Evolutionary conservation across 2,888 invertebrate genomes (phyloP), one percentile per base, ranked within the genome.

Genomic region (Cantharis flavilabris): DNA sequence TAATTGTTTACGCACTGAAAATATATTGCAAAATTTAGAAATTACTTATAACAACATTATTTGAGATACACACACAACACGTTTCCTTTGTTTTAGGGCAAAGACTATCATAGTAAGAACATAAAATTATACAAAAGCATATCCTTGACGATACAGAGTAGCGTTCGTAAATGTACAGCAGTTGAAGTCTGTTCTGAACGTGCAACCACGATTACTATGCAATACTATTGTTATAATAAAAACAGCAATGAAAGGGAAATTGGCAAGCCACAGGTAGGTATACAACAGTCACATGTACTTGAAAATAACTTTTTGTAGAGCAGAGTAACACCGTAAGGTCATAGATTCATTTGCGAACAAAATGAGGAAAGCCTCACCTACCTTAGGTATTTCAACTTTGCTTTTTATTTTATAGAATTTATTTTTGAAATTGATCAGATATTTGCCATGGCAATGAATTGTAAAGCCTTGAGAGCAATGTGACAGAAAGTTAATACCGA

Each of bases 281-380:
- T 18, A 10, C 64, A 67, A 65, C 65, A 67, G 65, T 67, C 65
- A 72, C 64, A 73, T 76, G 82, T 81, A 80, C 82, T 83, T 83
- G 82, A 84, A 84, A 83, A 69, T 30, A 78, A 83, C 82, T 80
- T 81, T 81, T 82, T 81, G 81, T 81, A 76, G 75, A 79, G 76
- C 77, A 71, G 70, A 74, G 74, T 69, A 77, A 71, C 62, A 71
- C 49, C 79, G 81, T 85, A 86, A 86, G 86, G 86, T 86, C 86
- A 85, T 84, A 84, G 82, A 85, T 83, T 85, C 80, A 82, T 83
- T 83, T 82, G 82, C 79, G 76, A 78, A 81, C 81, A 84, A 84
- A 85, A 86, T 84, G 86, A 86, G 86, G 87, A 86, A 86, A 86
- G 87, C 88, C 88, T 88, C 87, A 86, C 88, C 88, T 88, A 87